Evolutionary conservation across 2,888 invertebrate species (phyloP), one percentile per base, ranked within the genome.

Genomic region (Meghimatium bilineatum): DNA sequence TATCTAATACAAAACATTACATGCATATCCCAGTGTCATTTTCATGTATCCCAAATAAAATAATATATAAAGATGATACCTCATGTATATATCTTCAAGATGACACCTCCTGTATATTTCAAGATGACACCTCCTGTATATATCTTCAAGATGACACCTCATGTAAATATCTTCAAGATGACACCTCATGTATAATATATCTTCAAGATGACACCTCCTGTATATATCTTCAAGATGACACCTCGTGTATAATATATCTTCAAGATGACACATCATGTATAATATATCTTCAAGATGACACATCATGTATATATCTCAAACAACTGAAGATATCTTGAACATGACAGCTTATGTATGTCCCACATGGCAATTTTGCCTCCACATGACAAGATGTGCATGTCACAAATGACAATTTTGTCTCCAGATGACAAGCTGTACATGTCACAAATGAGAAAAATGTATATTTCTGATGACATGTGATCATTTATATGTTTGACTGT

Each of bases 401-500:
- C 56, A 10, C 6, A 6, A 26, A 36, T 71, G 23, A 71, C 38
- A n/a, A n/a, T n/a, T n/a, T n/a, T n/a, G n/a, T n/a, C n/a, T n/a
- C n/a, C n/a, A n/a, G n/a, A 44, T 44, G 12, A 44, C 44, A 44
- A 12, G 5, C 6, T 44, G 12, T 12, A 44, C 17, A 56, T 56
- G 17, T 56, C 56, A 10, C 6, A 6, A 26, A 36, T 71, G 23
- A n/a, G 38, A 26, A 71, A 23, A 26, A 12, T 72, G 49, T 72
- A 49, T 44, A 1, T 44, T 29, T 1, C 3, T 12, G 44, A n/a
- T 49, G 49, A 72, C 49, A 72, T 2, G 26, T 14, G n/a, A 44
- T 17, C 44, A n/a, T 34, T 85, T 79, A 88, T 77, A 84, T 83
- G 83, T 88, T 86, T 20, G 87, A 84, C 69, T 86, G 86, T 60